Conservation (phyloP, 2,888 invertebrate species). For the Limnephilus rhombicus region DNA sequence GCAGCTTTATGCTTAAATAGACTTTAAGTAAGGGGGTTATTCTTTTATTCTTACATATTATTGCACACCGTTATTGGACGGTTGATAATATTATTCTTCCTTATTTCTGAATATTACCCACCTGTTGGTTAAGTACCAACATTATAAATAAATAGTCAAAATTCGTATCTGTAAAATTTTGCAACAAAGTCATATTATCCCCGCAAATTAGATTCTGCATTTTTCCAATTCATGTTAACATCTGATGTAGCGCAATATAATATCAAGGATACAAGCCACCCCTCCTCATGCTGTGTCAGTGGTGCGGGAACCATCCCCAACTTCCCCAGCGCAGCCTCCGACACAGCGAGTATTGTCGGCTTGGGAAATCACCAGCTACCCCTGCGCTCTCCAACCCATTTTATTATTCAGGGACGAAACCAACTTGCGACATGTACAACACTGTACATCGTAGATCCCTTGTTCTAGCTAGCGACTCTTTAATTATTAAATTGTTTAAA, state of each 20-base stretch:
- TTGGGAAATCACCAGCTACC: slow-evolving; percentile 71
- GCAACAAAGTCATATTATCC: not conserved
- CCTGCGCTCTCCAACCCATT: slow-evolving; percentile 66
- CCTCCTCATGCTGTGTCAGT: not conserved
- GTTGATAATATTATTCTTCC: too few relatives aligned
- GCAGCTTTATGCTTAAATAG: too few relatives aligned
- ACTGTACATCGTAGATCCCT: not conserved
- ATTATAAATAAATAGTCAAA: too few relatives aligned
- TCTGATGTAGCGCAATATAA: not conserved
- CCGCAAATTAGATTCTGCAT: not conserved
- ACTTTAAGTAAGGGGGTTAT: too few relatives aligned
- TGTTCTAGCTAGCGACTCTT: not conserved
- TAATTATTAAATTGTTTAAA: not conserved
- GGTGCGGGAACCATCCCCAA: not conserved
- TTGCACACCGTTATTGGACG: too few relatives aligned
- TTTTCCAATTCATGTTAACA: not conserved
- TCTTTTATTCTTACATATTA: too few relatives aligned
- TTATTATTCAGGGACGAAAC: slow-evolving; percentile 71
- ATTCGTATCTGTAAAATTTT: not conserved
- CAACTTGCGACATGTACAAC: slow-evolving; percentile 5
- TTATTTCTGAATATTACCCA: too few relatives aligned
- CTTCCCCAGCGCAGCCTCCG: slow-evolving; percentile 5
- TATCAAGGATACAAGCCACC: not conserved
- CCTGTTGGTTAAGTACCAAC: too few relatives aligned
- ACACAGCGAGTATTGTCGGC: slow-evolving; percentile 68